A percentile compares a stretch with the other conserved stretches of the same genome.
These are phyloP conservation scores for Alauda arvensis DNA, from an alignment of 2,797 vertebrate species.

Conservation along the genomic window DNA sequence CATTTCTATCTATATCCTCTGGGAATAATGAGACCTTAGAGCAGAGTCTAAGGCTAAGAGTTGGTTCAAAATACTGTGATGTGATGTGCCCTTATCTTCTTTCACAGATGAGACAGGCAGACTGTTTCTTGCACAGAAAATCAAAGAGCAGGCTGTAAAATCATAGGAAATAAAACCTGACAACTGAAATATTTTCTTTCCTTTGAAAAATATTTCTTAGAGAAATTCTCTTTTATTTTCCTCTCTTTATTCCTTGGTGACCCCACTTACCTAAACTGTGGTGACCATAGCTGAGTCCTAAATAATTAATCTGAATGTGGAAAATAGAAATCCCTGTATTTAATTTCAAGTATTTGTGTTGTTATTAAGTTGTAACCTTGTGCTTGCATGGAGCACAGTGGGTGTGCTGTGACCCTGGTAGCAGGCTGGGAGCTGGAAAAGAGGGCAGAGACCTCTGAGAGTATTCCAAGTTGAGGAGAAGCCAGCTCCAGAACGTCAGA, in stretches of 20 bases:
- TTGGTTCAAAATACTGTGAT: constrained; percentile 44
- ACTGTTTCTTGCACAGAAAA: constrained; percentile 45
- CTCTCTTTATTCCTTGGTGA: neutral
- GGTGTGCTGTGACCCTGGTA: accelerated
- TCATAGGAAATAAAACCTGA: constrained; percentile 8
- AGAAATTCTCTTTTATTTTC: neutral
- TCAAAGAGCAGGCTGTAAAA: constrained; percentile 50
- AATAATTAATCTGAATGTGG: neutral
- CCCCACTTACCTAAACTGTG: neutral
- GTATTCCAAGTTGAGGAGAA: neutral
- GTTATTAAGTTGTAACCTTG: too few relatives aligned
- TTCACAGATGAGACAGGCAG: constrained; percentile 48
- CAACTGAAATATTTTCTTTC: constrained; percentile 12
- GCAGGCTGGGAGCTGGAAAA: neutral
- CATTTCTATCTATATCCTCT: constrained; percentile 53
- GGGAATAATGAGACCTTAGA: constrained; percentile 58
- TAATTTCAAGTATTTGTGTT: neutral
- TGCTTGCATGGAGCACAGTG: neutral
- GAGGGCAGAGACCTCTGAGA: neutral
- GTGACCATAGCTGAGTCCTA: neutral
- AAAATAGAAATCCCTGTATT: neutral
- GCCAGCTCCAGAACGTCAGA: too few relatives aligned
- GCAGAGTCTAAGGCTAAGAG: constrained; percentile 43
- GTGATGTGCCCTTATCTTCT: constrained; percentile 57
- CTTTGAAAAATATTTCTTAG: constrained; percentile 19